Base-by-base conservation (phyloP, 2,113 vertebrate species). In the Lampris megalopsis region DNA sequence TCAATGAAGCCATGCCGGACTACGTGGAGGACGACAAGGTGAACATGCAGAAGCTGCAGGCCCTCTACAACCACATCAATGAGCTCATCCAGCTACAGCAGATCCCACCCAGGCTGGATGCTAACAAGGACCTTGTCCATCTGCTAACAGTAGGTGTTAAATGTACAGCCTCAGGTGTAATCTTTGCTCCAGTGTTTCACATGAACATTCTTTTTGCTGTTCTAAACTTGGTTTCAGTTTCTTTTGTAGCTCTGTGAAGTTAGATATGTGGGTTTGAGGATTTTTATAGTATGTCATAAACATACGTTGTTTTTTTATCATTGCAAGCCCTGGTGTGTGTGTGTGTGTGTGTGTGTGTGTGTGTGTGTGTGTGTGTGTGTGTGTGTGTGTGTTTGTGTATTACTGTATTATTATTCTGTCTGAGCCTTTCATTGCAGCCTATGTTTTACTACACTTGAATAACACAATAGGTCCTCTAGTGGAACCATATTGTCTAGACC, bases 91-190 rank as follows among this genome's bases (percentile, higher is more conserved):
- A 95, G 77, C 94, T 99, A 5, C 97, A 99, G 86, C 96, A 97
- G 86, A 93, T 95, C 71, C 95, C 95, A 2, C 96, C 97, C 5
- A 95, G 90, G 3, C 76, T 99, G 79, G 97, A 99, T 2, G 97
- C 97, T 69, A 99, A 98, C 91, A 98, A 97, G 91, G 97, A 99
- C 93, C 93, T 98, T 70, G 96, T 99, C 83, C 97, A 99, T 82
- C 92, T 99, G 66, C 89, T 98, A 70, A 99, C 97, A 89, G 97
- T 99, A 90, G 89, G 87, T 1, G n/a, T n/a, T 67, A 53, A 43
- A 35, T 4, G 3, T 2, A 11, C 37, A 43, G 49, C 49, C 56
- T 37, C 67, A 40, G 38, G 24, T 71, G 52, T 36, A 37, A 50
- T 24, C 35, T 13, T 56, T 8, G n/a, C 49, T 6, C 7, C 11